These are phyloP conservation scores for Nibea albiflora DNA, from an alignment of 2,113 vertebrate species.

Conservation along the genomic window DNA sequence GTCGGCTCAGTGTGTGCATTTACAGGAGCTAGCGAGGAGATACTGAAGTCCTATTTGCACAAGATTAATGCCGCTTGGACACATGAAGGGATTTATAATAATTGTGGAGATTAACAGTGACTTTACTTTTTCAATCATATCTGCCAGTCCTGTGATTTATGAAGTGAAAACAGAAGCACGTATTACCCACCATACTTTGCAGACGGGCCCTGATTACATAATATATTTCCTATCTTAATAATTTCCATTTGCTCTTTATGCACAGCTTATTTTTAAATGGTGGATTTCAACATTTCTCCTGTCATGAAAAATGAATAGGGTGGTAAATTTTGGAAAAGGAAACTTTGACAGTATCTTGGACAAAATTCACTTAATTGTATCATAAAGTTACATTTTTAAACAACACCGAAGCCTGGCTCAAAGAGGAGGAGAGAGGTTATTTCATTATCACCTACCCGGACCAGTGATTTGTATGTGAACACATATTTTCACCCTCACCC, in stretches of 20 bases:
- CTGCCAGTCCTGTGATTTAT: conserved; percentile 2
- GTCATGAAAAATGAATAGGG: neutral
- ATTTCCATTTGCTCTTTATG: neutral
- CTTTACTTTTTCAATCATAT: neutral
- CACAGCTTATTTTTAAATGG: neutral
- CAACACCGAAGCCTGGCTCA: neutral
- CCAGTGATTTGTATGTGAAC: neutral
- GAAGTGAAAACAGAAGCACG: neutral
- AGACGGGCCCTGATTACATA: neutral
- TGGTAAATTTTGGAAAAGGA: neutral
- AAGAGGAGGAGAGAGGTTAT: neutral
- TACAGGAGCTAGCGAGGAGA: neutral
- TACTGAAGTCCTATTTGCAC: conserved; percentile 5
- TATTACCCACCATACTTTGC: neutral
- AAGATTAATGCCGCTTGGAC: neutral
- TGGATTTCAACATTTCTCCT: neutral
- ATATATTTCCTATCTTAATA: neutral
- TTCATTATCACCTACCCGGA: neutral
- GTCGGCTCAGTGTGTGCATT: neutral
- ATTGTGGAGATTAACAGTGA: conserved; percentile 3
- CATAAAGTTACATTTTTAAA: neutral
- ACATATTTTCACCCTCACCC: neutral
- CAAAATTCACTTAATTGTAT: neutral
- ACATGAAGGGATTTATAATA: conserved; percentile 2
- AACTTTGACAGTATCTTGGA: neutral